phyloP scores from a whole-genome alignment of 2,888 invertebrate species.

The Lasioglossum pauxillum region DNA sequence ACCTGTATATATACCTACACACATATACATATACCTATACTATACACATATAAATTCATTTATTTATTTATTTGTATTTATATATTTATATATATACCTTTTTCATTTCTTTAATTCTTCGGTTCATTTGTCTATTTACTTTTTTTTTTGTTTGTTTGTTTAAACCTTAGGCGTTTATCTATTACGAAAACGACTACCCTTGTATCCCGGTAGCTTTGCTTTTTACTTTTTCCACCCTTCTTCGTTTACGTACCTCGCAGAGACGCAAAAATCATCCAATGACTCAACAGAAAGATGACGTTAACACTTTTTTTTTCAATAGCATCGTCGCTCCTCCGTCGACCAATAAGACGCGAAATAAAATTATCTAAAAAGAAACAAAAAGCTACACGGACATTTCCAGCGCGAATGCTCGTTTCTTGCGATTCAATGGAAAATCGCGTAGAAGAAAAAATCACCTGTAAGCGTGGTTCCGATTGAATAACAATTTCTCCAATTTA shows the following conservation, averaged over 20 bases:
- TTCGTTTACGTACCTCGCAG: constrained; percentile 35
- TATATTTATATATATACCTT: constrained; percentile 61
- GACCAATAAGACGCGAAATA: background rate
- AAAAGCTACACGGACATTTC: background rate
- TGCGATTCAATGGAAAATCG: background rate
- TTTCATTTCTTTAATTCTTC: constrained; percentile 59
- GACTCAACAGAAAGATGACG: constrained; percentile 19
- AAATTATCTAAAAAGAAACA: constrained; percentile 3
- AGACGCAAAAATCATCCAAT: constrained; percentile 12
- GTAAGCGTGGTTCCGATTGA: background rate
- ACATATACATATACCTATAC: constrained; percentile 46
- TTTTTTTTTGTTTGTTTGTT: constrained; percentile 60
- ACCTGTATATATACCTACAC: constrained; percentile 43
- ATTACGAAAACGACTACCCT: constrained; percentile 80
- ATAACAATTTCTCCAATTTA: background rate
- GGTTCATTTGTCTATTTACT: constrained; percentile 62
- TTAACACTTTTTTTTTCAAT: background rate
- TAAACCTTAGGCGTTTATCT: constrained; percentile 76
- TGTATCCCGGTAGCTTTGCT: constrained; percentile 81
- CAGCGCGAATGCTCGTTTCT: background rate
- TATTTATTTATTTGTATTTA: constrained; percentile 62
- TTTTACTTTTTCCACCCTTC: constrained; percentile 28
- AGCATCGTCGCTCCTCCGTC: background rate
- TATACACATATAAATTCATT: constrained; percentile 62
- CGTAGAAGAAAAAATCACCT: background rate